These are phyloP conservation scores for Brachionus angularis DNA, from an alignment of 1,140 invertebrate species.

Conservation along the genomic window DNA sequence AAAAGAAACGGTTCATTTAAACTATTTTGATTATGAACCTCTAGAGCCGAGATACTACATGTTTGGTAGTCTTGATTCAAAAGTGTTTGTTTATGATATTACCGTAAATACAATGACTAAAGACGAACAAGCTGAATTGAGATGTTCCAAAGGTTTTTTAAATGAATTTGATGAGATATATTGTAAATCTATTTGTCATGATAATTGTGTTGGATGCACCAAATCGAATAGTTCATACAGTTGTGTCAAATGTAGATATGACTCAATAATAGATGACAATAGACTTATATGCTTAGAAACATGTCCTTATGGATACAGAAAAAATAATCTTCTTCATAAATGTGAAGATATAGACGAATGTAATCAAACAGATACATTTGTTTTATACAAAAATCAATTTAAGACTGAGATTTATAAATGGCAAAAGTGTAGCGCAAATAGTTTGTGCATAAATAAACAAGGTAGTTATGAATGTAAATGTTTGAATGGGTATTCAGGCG, in stretches of 20 bases:
- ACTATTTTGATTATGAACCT: conserved; percentile 4
- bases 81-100: conserved; percentile 34
- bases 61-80: conserved; percentile 37
- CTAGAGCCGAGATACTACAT: conserved; percentile 39
- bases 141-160: not conserved
- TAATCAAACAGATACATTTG: conserved; percentile 38
- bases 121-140: not conserved
- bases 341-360: conserved; percentile 39
- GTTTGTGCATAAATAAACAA: not conserved
- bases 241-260: conserved; percentile 34
- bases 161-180: not conserved
- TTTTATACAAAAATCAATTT: not conserved
- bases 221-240: conserved; percentile 27
- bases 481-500: conserved; percentile 35
- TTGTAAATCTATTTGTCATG: conserved; percentile 19
- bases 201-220: conserved; percentile 24
- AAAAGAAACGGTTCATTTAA: conserved; percentile 31
- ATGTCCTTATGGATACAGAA: conserved; percentile 16
- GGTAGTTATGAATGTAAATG: conserved; percentile 43
- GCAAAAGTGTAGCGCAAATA: conserved; percentile 6
- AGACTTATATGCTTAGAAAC: conserved; percentile 1
- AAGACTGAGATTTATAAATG: too few relatives aligned
- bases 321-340: not conserved
- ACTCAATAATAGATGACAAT: not conserved
- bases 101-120: not conserved